phyloP scores from a whole-genome alignment of 2,797 vertebrate species.

The Luscinia megarhynchos region DNA sequence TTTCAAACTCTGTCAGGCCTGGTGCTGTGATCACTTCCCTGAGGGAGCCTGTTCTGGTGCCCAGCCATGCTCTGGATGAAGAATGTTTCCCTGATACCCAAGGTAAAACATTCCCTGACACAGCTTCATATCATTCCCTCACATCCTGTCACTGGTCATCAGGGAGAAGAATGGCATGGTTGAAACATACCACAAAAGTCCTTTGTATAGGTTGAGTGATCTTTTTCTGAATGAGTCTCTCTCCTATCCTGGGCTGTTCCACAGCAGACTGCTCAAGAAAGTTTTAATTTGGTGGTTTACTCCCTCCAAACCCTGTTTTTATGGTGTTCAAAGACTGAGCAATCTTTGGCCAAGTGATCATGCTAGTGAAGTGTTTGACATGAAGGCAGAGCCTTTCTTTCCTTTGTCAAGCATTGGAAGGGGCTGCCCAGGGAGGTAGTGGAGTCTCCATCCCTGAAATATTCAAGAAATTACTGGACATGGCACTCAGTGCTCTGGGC shows the following conservation, averaged over 20 bases:
- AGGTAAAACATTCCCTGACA: not conserved
- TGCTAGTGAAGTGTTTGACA: not conserved
- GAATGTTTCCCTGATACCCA: not conserved
- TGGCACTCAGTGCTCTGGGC: not conserved
- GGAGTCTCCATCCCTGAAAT: not conserved
- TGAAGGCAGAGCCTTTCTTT: not conserved
- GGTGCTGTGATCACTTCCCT: not conserved
- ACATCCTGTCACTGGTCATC: not conserved
- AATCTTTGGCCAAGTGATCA: not conserved
- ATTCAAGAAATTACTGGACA: rapidly evolving
- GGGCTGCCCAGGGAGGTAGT: not conserved
- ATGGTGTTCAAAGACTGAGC: not conserved
- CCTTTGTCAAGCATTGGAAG: not conserved
- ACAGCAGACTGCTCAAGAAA: not conserved
- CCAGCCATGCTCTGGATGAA: rapidly evolving
- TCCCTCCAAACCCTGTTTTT: not conserved
- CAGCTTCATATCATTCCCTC: not conserved
- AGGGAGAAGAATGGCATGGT: not conserved
- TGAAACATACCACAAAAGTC: not conserved
- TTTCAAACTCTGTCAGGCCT: not conserved
- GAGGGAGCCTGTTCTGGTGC: not conserved
- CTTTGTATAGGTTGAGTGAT: not conserved
- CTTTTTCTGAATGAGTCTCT: not conserved
- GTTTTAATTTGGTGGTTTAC: not conserved
- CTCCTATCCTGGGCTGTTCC: not conserved